Percentiles rank a stretch among this genome's conserved stretches.
These are phyloP conservation scores for Nycticorax nycticorax DNA, from an alignment of 2,113 vertebrate species.

Conservation along the genomic window DNA sequence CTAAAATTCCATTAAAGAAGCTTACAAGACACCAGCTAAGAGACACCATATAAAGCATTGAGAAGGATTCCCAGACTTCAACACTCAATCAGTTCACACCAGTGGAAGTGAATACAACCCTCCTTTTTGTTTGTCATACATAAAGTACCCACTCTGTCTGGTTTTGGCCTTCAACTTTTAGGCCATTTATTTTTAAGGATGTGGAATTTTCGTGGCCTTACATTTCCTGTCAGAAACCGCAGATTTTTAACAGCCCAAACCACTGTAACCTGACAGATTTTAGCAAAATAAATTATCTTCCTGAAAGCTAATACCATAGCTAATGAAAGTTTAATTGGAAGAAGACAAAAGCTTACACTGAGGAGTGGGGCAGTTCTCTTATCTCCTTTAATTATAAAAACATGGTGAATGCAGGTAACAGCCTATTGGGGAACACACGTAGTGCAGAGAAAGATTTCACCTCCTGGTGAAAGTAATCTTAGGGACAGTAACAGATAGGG, in stretches of 20 bases:
- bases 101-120: background rate
- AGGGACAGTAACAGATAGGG: background rate
- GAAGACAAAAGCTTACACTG: background rate
- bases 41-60: background rate
- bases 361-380: background rate
- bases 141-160: background rate
- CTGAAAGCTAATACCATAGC: background rate
- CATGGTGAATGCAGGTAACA: background rate
- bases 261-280: constrained; percentile 36
- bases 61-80: background rate
- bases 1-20: background rate
- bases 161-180: background rate
- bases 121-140: background rate
- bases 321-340: background rate
- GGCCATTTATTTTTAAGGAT: constrained; percentile 1
- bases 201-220: background rate
- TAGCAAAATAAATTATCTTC: constrained; percentile 31
- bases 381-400: background rate
- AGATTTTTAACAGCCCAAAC: constrained; percentile 20
- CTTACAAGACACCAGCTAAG: background rate
- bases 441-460: background rate
- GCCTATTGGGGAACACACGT: background rate
- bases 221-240: constrained; percentile 44
- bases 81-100: background rate
- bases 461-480: constrained; percentile 29